A percentile compares a stretch with the other conserved stretches of the same genome.
These are phyloP conservation scores for Tragulus kanchil DNA, from an alignment of 2,113 vertebrate species.

Conservation along the genomic window DNA sequence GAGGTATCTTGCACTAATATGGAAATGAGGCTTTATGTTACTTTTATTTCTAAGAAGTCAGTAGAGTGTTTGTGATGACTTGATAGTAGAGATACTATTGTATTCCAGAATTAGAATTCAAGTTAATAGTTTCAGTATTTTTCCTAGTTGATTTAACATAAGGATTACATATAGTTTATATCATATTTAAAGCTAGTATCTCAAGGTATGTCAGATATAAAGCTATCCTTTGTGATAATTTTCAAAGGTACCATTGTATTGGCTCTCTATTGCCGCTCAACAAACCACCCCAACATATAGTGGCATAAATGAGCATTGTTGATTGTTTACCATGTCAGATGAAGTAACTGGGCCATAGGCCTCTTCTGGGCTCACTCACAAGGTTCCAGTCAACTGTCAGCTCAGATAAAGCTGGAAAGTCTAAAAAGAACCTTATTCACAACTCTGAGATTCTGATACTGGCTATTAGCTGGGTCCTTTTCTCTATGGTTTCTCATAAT, in stretches of 20 bases:
- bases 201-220: neutral
- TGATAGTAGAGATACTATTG: neutral
- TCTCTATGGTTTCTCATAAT: neutral
- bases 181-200: conserved; percentile 33
- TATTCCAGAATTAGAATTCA: neutral
- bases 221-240: neutral
- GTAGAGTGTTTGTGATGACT: neutral
- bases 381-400: neutral
- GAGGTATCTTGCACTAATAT: neutral
- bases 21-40: neutral
- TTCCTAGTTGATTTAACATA: neutral
- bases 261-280: neutral
- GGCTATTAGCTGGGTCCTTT: neutral
- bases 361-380: neutral
- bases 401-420: neutral
- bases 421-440: conserved; percentile 6
- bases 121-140: conserved; percentile 29
- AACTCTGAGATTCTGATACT: neutral
- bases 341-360: neutral
- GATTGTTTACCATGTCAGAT: neutral
- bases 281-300: neutral
- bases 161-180: neutral
- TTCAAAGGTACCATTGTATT: neutral
- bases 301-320: neutral
- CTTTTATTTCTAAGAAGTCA: conserved; percentile 21